phyloP scores from a whole-genome alignment of 2,113 vertebrate species.

The rabbit (Oryctolagus cuniculus) region mOryCun1.1 NC_091436.1:42748501-42749000 shows the following conservation, averaged over 20 bases:
- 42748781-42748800: slow-evolving; percentile 62
- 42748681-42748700: slow-evolving; percentile 67
- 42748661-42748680: slow-evolving; percentile 61
- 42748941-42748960: slow-evolving; percentile 39
- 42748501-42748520: slow-evolving; percentile 53
- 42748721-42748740: slow-evolving; percentile 18
- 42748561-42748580: slow-evolving; percentile 75
- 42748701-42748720: slow-evolving; percentile 16
- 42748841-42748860: background rate
- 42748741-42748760: slow-evolving; percentile 44
- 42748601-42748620: slow-evolving; percentile 69
- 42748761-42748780: slow-evolving; percentile 24
- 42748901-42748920: slow-evolving; percentile 60
- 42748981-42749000: slow-evolving; percentile 59
- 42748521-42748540: slow-evolving; percentile 72
- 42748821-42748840: slow-evolving; percentile 63
- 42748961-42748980: slow-evolving; percentile 49
- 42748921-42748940: slow-evolving; percentile 72
- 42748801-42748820: slow-evolving; percentile 36
- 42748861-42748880: slow-evolving; percentile 48
- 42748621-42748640: slow-evolving; percentile 74
- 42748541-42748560: slow-evolving; percentile 71
- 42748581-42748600: slow-evolving; percentile 66
- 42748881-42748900: slow-evolving; percentile 52
- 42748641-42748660: slow-evolving; percentile 62